Conservation (phyloP, 1,140 invertebrate species). For the Papilio glaucus region DNA sequence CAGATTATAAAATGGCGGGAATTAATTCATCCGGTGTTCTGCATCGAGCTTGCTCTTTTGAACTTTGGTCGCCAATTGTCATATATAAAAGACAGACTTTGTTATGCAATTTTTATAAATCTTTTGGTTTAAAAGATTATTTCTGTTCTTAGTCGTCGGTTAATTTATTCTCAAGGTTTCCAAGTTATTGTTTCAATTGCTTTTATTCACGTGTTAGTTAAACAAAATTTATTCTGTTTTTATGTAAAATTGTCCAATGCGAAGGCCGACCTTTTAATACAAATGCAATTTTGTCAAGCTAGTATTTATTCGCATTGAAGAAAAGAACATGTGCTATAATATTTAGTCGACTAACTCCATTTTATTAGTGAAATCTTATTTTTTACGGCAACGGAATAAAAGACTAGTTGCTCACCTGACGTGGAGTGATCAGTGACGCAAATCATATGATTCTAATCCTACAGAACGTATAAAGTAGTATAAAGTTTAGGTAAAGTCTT, state of each 20-base stretch:
- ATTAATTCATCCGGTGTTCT: constrained; percentile 57
- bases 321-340: neutral
- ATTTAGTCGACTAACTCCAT: too few relatives aligned
- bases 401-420: too few relatives aligned
- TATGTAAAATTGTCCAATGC: constrained; percentile 17
- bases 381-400: too few relatives aligned
- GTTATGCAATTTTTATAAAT: neutral
- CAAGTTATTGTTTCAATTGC: neutral
- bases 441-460: too few relatives aligned
- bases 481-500: too few relatives aligned
- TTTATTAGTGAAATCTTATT: too few relatives aligned
- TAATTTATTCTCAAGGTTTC: constrained; percentile 10
- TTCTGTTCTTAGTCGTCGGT: neutral
- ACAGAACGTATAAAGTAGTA: too few relatives aligned
- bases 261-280: constrained; percentile 13
- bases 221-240: constrained; percentile 3
- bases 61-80: neutral
- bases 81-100: neutral
- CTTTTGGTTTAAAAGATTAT: neutral
- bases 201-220: constrained; percentile 10
- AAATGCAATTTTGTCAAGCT: neutral
- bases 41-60: neutral
- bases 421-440: too few relatives aligned
- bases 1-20: constrained; percentile 62
- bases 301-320: neutral